These are phyloP conservation scores for Vireo altiloquus DNA, from an alignment of 2,113 vertebrate genomes.

Conservation along the genomic window DNA sequence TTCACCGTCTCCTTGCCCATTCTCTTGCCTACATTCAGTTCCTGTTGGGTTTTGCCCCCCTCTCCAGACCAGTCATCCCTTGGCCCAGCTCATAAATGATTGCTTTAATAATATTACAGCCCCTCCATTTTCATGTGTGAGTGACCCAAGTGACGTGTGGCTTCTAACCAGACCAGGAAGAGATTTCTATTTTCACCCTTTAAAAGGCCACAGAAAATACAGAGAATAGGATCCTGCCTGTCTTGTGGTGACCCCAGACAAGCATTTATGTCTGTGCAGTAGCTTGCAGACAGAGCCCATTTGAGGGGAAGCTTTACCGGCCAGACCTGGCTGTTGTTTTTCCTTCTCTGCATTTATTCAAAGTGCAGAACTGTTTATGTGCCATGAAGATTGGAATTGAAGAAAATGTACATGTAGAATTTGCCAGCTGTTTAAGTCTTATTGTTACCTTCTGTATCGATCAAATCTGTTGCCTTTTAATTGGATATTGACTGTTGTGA, in stretches of 20 bases:
- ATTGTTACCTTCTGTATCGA: constrained; percentile 46
- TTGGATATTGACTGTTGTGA: constrained; percentile 64
- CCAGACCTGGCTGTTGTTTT: not conserved
- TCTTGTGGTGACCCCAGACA: not conserved
- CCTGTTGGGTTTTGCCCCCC: not conserved
- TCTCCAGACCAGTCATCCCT: not conserved
- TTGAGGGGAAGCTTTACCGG: not conserved
- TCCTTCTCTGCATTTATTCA: not conserved
- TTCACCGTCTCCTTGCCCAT: not conserved
- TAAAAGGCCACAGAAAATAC: constrained; percentile 1
- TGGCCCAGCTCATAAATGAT: not conserved
- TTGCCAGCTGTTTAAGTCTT: constrained; percentile 39
- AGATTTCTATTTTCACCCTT: constrained; percentile 13
- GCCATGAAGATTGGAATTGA: not conserved
- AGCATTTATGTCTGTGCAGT: not conserved
- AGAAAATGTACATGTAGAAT: not conserved
- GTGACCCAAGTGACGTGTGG: not conserved
- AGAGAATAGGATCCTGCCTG: not conserved
- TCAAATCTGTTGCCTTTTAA: constrained; percentile 43
- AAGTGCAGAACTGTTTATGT: not conserved
- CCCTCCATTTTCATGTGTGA: constrained; percentile 7
- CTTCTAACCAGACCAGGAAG: not conserved
- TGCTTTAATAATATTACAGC: not conserved
- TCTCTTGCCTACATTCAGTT: not conserved
- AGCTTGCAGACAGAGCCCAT: not conserved